Conservation (phyloP, 2,797 vertebrate genomes). For the Cephalopachus bancanus region DNA sequence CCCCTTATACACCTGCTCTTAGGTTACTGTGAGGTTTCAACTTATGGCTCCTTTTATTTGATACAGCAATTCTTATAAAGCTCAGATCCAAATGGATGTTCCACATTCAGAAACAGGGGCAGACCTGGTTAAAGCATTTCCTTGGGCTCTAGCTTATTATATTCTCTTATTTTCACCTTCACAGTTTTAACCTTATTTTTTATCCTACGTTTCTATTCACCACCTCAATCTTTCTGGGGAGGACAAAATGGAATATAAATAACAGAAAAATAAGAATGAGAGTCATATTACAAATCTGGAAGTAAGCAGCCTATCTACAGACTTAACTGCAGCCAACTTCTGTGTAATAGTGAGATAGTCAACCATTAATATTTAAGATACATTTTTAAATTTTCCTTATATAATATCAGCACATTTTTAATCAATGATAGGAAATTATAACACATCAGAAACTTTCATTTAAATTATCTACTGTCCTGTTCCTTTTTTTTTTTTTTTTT, state of each 20-base stretch:
- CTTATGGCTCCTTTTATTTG: background rate
- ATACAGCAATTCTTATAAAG: background rate
- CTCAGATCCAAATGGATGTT: background rate
- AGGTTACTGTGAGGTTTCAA: background rate
- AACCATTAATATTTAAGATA: background rate
- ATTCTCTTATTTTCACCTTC: background rate
- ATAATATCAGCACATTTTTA: slow-evolving; percentile 14
- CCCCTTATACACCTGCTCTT: background rate
- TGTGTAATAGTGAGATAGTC: background rate
- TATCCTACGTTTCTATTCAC: background rate
- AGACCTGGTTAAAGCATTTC: background rate
- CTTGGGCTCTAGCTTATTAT: background rate
- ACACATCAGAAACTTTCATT: background rate
- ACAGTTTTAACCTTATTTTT: background rate
- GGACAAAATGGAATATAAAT: background rate
- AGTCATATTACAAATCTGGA: background rate
- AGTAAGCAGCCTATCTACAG: background rate
- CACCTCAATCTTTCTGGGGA: background rate
- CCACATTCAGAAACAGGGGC: background rate
- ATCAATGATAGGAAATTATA: background rate
- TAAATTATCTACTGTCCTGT: background rate
- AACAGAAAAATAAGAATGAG: slow-evolving; percentile 29
- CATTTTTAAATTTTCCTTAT: slow-evolving; percentile 4
- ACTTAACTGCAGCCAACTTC: background rate
- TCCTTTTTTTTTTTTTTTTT: background rate